Evolutionary conservation across 2,797 vertebrate species (phyloP).

Genomic region (Notamacropus eugenii): DNA sequence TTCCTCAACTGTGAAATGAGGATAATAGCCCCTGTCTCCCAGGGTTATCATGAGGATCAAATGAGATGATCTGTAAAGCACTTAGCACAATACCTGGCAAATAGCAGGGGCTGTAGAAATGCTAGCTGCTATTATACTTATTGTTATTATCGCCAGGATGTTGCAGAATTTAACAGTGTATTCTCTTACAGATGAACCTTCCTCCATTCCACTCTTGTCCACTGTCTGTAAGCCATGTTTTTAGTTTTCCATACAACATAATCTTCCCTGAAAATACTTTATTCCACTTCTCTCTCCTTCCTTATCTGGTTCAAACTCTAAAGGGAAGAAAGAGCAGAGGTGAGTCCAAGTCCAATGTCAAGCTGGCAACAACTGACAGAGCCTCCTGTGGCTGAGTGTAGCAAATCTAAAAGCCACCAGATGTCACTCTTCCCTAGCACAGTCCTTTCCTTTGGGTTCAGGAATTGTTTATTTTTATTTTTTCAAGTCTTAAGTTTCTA

Average conservation of each 20-base stretch:
- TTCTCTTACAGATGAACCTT: neutral
- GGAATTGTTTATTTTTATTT: neutral
- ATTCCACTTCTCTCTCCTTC: neutral
- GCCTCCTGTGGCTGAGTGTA: neutral
- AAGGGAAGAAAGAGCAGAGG: neutral
- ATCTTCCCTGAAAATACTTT: neutral
- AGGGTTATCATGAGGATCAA: neutral
- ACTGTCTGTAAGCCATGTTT: neutral
- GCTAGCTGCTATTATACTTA: neutral
- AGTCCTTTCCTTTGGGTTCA: neutral
- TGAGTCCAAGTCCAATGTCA: neutral
- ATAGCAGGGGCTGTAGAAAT: neutral
- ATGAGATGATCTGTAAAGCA: neutral
- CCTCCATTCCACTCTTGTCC: neutral
- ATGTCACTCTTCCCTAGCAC: neutral
- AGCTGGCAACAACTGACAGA: neutral
- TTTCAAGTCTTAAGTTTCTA: neutral
- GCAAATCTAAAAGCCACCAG: neutral
- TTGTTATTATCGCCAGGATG: neutral
- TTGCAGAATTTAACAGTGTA: neutral
- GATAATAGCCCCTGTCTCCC: neutral
- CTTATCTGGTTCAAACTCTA: neutral
- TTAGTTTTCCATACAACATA: neutral
- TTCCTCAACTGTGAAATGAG: neutral
- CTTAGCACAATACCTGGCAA: neutral